phyloP scores from a whole-genome alignment of 1,140 invertebrate genomes.

The Lanistes nyassanus region DNA sequence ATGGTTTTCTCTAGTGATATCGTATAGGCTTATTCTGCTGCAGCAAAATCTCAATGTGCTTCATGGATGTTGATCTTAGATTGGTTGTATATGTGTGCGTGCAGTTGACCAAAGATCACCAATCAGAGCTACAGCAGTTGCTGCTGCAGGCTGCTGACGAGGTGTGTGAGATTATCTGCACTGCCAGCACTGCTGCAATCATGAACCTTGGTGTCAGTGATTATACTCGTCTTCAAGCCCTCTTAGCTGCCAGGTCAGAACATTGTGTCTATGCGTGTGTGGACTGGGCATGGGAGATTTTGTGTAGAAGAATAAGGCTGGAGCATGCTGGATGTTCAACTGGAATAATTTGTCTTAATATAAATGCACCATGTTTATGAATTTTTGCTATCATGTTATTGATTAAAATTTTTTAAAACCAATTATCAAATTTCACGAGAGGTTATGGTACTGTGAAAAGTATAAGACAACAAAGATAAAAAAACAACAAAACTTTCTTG shows the following conservation, averaged over 20 bases:
- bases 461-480: no score
- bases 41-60: no score
- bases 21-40: background rate
- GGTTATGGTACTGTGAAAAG: no score
- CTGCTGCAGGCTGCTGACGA: constrained; percentile 52
- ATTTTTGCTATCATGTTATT: no score
- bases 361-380: no score
- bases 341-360: no score
- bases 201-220: constrained; percentile 45
- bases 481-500: background rate
- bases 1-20: background rate
- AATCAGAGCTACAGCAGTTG: constrained; percentile 31
- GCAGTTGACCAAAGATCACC: constrained; percentile 23
- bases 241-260: constrained; percentile 43
- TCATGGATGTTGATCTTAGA: background rate
- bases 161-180: constrained; percentile 53
- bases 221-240: constrained; percentile 49
- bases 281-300: background rate
- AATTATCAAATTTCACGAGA: no score
- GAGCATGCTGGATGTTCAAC: no score
- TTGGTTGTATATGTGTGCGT: background rate
- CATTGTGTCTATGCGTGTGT: background rate
- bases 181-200: constrained; percentile 46
- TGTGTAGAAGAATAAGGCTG: background rate
- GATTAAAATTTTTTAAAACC: no score